A percentile compares a stretch with the other conserved stretches of the same genome.
Conservation (phyloP, 2,888 invertebrate species). For the Periphyllus acericola region DNA sequence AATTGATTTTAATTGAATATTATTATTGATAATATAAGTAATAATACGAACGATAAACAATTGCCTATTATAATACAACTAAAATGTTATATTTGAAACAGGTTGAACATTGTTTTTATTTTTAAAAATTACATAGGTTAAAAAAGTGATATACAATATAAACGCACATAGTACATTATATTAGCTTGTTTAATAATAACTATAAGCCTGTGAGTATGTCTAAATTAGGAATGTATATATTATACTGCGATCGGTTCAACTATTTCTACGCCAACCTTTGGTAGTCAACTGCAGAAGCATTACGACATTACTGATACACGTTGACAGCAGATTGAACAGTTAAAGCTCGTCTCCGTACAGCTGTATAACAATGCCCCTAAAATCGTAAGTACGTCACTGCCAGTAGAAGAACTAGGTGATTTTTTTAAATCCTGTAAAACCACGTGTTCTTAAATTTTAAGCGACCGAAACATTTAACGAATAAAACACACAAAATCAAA, state of each 20-base stretch:
- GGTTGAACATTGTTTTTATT: neutral
- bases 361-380: conserved; percentile 37
- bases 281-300: conserved; percentile 39
- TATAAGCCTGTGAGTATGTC: conserved; percentile 20
- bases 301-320: conserved; percentile 39
- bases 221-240: conserved; percentile 21
- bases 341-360: conserved; percentile 28
- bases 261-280: conserved; percentile 49
- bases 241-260: conserved; percentile 12
- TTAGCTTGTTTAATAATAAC: conserved; percentile 25
- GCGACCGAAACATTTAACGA: conserved; percentile 16
- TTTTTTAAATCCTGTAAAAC: conserved; percentile 44
- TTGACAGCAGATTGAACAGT: conserved; percentile 29
- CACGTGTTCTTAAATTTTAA: conserved; percentile 41
- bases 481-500: conserved; percentile 14
- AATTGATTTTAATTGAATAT: neutral
- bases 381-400: conserved; percentile 35
- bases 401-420: conserved; percentile 26
- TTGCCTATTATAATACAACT: neutral
- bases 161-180: neutral
- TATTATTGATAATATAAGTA: neutral
- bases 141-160: neutral
- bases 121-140: neutral
- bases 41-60: neutral
- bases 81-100: neutral